phyloP scores from a whole-genome alignment of 1,140 invertebrate species.

The Melanaphis sacchari region DNA sequence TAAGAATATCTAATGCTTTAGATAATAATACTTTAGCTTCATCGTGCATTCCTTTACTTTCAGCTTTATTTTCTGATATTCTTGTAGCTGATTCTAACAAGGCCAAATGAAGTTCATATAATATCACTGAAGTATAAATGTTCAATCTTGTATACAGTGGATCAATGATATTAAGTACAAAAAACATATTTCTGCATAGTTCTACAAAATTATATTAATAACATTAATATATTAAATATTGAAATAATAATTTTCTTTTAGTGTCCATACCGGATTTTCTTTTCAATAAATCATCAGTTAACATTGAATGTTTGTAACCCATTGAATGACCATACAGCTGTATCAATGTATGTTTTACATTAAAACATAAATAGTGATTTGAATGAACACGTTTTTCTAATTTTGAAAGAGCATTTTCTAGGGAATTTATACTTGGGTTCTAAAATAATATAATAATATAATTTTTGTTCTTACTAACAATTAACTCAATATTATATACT shows the following conservation, averaged over 20 bases:
- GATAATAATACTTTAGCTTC: slow-evolving; percentile 64
- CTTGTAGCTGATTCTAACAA: slow-evolving; percentile 67
- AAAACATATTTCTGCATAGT: slow-evolving; percentile 74
- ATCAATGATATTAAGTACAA: slow-evolving; percentile 72
- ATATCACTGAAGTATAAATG: slow-evolving; percentile 75
- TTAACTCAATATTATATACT: slow-evolving; percentile 1
- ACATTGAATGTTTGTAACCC: slow-evolving; percentile 67
- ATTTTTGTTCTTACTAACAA: background rate
- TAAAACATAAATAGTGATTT: slow-evolving; percentile 82
- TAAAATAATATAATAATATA: slow-evolving; percentile 13
- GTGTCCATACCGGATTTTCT: slow-evolving; percentile 66
- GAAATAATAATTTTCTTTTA: background rate
- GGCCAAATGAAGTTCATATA: slow-evolving; percentile 73
- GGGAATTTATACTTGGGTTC: slow-evolving; percentile 63
- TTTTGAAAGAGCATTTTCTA: slow-evolving; percentile 72
- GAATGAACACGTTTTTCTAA: slow-evolving; percentile 75
- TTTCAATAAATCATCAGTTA: slow-evolving; percentile 69
- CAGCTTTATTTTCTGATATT: slow-evolving; percentile 65
- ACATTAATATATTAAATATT: background rate
- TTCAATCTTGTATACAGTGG: slow-evolving; percentile 73
- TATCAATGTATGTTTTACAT: slow-evolving; percentile 79
- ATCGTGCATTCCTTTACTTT: slow-evolving; percentile 63
- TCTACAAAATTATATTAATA: slow-evolving; percentile 61
- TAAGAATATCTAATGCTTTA: slow-evolving; percentile 65
- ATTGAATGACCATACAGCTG: slow-evolving; percentile 76